Percentiles rank a stretch among this genome's conserved stretches.
phyloP scores from a whole-genome alignment of 2,797 vertebrate genomes.

The Galaxias olidus region DNA sequence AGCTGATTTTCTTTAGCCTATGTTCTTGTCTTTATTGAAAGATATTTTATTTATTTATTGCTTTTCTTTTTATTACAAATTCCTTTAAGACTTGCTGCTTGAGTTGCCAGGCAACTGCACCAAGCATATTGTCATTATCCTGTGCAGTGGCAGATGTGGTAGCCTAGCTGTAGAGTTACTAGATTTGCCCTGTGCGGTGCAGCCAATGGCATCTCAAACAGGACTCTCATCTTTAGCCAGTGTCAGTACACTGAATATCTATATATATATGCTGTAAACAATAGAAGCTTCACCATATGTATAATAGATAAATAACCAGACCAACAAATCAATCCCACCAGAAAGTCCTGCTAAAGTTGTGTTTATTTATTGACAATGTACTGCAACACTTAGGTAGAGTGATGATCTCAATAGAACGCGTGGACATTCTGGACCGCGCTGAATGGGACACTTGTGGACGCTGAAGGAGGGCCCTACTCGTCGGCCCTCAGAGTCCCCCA shows the following conservation, averaged over 20 bases:
- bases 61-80: slow-evolving; percentile 56
- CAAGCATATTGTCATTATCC: slow-evolving; percentile 70
- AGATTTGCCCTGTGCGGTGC: slow-evolving; percentile 68
- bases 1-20: slow-evolving; percentile 57
- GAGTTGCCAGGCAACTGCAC: slow-evolving; percentile 73
- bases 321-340: slow-evolving; percentile 62
- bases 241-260: slow-evolving; percentile 67
- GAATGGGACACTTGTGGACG: slow-evolving; percentile 43
- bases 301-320: slow-evolving; percentile 59
- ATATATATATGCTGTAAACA: slow-evolving; percentile 58
- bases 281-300: slow-evolving; percentile 66
- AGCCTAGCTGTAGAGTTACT: slow-evolving; percentile 75
- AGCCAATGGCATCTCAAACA: slow-evolving; percentile 71
- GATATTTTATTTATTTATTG: slow-evolving; percentile 67
- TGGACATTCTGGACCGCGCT: slow-evolving; percentile 51
- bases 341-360: slow-evolving; percentile 67
- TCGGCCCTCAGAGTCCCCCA: slow-evolving; percentile 33
- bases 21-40: slow-evolving; percentile 67
- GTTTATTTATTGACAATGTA: slow-evolving; percentile 74
- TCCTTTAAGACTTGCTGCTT: slow-evolving; percentile 64
- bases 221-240: slow-evolving; percentile 59
- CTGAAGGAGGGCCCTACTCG: slow-evolving; percentile 33
- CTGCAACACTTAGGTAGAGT: slow-evolving; percentile 69
- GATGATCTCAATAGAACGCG: slow-evolving; percentile 53
- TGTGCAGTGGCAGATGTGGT: slow-evolving; percentile 67